Conservation (phyloP, 2,797 vertebrate species). For the Clamator glandarius region DNA sequence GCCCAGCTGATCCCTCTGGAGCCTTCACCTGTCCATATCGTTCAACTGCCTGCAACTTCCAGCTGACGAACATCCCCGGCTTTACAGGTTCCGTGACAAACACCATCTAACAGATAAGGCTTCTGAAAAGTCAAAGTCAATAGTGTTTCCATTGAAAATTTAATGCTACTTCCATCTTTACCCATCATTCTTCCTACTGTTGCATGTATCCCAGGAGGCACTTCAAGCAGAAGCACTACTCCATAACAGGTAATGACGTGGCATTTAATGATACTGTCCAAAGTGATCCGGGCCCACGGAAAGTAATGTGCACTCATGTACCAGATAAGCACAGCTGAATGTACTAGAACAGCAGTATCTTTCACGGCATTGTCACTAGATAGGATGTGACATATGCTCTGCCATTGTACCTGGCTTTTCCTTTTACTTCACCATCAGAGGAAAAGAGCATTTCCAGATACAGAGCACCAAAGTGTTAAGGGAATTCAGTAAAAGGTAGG, state of each 20-base stretch:
- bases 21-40: conserved; percentile 98
- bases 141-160: conserved; percentile 92
- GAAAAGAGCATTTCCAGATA: conserved; percentile 75
- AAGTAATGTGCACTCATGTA: conserved; percentile 90
- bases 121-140: conserved; percentile 96
- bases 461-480: conserved; percentile 68
- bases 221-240: conserved; percentile 88
- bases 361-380: conserved; percentile 89
- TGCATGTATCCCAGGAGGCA: conserved; percentile 81
- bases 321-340: conserved; percentile 93
- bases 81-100: conserved; percentile 95
- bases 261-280: conserved; percentile 99
- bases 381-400: conserved; percentile 90
- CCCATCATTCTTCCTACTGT: conserved; percentile 82
- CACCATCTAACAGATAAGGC: conserved; percentile 92
- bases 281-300: conserved; percentile 92
- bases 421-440: conserved; percentile 74
- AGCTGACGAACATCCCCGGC: conserved; percentile 85
- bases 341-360: conserved; percentile 84
- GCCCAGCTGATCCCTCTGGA: conserved; percentile 90
- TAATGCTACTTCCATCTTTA: conserved; percentile 93
- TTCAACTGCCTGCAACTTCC: conserved; percentile 89
- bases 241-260: conserved; percentile 96
- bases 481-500: conserved; percentile 75
- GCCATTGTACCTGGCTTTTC: conserved; percentile 80